Evolutionary conservation across 2,113 vertebrate genomes (phyloP).

Genomic region (Ailuropoda melanoleuca): DNA sequence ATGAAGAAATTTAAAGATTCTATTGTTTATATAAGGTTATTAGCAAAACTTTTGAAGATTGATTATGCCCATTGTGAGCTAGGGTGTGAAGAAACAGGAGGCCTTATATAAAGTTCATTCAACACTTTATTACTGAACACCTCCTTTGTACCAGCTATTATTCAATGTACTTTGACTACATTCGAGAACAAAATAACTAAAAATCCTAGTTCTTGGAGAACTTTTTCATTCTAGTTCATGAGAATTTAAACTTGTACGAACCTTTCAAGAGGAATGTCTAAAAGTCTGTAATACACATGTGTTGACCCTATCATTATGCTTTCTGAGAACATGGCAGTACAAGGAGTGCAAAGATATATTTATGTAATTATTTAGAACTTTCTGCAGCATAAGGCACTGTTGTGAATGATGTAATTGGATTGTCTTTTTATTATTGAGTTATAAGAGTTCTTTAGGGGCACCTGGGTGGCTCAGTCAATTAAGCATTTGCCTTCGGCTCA

Average conservation of each 20-base stretch:
- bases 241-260: constrained; percentile 8
- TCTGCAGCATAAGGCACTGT: not conserved
- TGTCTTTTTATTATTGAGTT: not conserved
- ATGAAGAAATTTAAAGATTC: constrained; percentile 12
- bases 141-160: not conserved
- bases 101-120: not conserved
- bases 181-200: not conserved
- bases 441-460: not conserved
- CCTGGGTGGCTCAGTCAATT: too few relatives aligned
- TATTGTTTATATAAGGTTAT: not conserved
- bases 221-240: not conserved
- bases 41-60: not conserved
- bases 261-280: too few relatives aligned
- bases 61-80: not conserved
- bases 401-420: not conserved
- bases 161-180: not conserved
- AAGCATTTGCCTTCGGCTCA: too few relatives aligned
- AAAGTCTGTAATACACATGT: not conserved
- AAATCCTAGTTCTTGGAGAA: not conserved
- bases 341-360: not conserved
- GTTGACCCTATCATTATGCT: not conserved
- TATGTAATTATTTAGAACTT: not conserved
- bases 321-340: not conserved
- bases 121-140: not conserved
- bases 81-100: not conserved